Percentiles rank a stretch among this genome's conserved stretches.
phyloP scores from a whole-genome alignment of 2,113 vertebrate genomes.

The Melanocharis versteri region DNA sequence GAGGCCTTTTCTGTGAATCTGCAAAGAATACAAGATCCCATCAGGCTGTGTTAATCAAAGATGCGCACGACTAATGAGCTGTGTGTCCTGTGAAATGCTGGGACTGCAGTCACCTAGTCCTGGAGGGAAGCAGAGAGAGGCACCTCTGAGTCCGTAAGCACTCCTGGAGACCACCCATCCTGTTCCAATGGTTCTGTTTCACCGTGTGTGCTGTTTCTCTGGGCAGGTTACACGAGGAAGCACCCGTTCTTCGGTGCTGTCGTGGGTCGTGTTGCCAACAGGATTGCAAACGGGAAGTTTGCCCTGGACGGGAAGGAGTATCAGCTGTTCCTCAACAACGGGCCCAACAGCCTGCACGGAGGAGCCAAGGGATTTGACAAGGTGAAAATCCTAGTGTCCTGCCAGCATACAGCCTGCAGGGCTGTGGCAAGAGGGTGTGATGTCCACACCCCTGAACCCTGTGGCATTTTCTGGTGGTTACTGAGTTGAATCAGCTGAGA shows the following conservation, averaged over 20 bases:
- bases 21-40: neutral
- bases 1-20: neutral
- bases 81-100: neutral
- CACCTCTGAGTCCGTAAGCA: neutral
- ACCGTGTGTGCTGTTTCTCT: neutral
- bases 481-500: neutral
- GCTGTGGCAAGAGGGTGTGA: neutral
- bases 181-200: neutral
- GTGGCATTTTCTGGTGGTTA: neutral
- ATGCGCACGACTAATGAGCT: fast-evolving
- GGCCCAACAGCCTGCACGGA: conserved; percentile 90
- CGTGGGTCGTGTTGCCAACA: conserved; percentile 90
- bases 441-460: neutral
- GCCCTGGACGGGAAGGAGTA: conserved; percentile 77
- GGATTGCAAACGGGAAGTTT: conserved; percentile 85
- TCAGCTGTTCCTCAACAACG: conserved; percentile 83
- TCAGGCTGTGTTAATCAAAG: neutral
- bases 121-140: neutral
- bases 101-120: neutral
- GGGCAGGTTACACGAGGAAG: conserved; percentile 83
- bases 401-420: neutral
- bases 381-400: conserved; percentile 62
- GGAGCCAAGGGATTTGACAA: conserved; percentile 90
- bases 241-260: conserved; percentile 86
- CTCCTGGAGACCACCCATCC: neutral